Percentiles rank a stretch among this genome's conserved stretches.
phyloP scores from a whole-genome alignment of 2,113 vertebrate genomes.

The Fulica atra region DNA sequence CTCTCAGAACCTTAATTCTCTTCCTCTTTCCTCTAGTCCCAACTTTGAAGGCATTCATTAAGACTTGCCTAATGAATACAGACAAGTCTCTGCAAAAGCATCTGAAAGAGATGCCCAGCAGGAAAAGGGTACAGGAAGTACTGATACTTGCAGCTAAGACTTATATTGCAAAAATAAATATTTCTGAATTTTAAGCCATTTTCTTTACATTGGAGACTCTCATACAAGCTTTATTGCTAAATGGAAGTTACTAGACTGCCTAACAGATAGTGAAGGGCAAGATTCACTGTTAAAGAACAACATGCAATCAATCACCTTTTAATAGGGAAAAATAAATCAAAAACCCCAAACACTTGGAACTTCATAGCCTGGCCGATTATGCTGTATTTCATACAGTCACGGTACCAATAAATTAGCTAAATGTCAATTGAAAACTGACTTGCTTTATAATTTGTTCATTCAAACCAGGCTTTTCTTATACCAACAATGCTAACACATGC shows the following conservation, averaged over 20 bases:
- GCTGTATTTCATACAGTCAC: background rate
- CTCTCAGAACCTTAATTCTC: slow-evolving; percentile 27
- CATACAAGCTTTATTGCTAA: background rate
- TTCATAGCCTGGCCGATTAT: background rate
- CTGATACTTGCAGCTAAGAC: background rate
- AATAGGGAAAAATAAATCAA: background rate
- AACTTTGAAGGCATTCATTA: slow-evolving; percentile 61
- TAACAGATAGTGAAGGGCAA: background rate
- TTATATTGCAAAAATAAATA: slow-evolving; percentile 9
- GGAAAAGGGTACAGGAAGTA: slow-evolving; percentile 53
- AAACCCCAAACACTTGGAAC: background rate
- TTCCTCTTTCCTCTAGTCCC: slow-evolving; percentile 47
- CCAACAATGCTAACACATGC: background rate
- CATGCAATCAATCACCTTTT: background rate
- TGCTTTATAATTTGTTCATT: background rate
- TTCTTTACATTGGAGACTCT: background rate
- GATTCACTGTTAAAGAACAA: background rate
- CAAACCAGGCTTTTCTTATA: background rate
- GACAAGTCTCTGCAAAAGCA: slow-evolving; percentile 53
- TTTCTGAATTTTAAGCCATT: slow-evolving; percentile 25
- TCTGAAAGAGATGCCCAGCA: slow-evolving; percentile 56
- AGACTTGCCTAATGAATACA: slow-evolving; percentile 29
- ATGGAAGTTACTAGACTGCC: background rate
- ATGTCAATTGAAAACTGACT: background rate
- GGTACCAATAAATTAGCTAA: background rate